Evolutionary conservation across 2,888 invertebrate genomes (phyloP), one percentile per base, ranked within the genome.

Genomic region (Mimumesa dahlbomi): DNA sequence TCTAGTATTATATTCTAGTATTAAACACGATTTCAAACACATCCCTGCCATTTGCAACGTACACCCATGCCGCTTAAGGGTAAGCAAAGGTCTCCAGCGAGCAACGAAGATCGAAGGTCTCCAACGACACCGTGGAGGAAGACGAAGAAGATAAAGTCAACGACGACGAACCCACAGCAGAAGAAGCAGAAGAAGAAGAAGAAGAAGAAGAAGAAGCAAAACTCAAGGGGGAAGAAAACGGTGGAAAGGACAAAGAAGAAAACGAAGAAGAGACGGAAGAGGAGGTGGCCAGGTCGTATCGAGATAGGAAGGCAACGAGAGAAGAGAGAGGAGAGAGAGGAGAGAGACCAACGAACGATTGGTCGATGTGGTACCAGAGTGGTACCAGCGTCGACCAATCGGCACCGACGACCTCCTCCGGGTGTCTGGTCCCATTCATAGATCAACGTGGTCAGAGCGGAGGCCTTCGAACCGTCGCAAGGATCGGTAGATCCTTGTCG

Each of bases 351-450:
- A 79, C 71, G 76, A 63, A 74, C 79, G 80, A 84, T 86, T 87
- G 85, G 85, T 77, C 77, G 79, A 64, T 63, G 66, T 56, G 72
- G 67, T 61, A 75, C 74, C 71, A 77, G 66, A 74, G 77, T 77
- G 83, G 83, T 84, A 82, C 81, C 79, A 61, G 70, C 59, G 74
- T 74, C 82, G 77, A 61, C 87, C 87, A 87, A 87, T 87, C 82
- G 76, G 73, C 61, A 75, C 68, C 57, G 77, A 67, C 76, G 81
- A 81, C 84, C 85, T 84, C 83, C 84, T 84, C 79, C 82, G 75
- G n/a, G 66, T 63, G 65, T 73, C 77, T 78, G 82, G 79, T 78
- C 78, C 71, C 84, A 84, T 84, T 84, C 84, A 84, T 84, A 84
- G 84, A 84, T 79, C 80, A 82, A 74, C 65, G 48, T 52, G 75